Evolutionary conservation across 2,797 vertebrate species (phyloP), one percentile per base, ranked within the genome.

Genomic region (Molossus alvarezi): DNA sequence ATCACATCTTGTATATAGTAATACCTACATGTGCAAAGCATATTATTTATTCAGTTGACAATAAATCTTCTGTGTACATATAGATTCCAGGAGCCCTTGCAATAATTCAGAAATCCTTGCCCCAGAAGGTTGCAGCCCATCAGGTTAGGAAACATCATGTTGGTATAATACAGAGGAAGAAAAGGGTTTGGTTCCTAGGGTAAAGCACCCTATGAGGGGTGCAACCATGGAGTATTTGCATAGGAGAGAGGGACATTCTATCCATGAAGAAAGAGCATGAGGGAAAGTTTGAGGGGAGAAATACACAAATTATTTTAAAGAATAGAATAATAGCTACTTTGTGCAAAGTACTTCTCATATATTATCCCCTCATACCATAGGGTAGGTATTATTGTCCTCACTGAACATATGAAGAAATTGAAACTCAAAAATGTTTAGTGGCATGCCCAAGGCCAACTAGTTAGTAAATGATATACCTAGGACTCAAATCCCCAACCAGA

Each of bases 181-280:
- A 88, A 95, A 17, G 27, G 48, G n/a, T 75, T 95, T 91, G 91
- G 88, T 80, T 89, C 53, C 51, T 72, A 72, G n/a, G 17, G 29
- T 80, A 55, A 92, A 86, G 23, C 33, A 60, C 23, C 15, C 27
- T 71, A 67, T 41, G n/a, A 96, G 41, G 76, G 91, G 3, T 53
- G 45, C 27, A 92, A 37, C 37, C n/a, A 64, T 33, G 20, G 33
- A 55, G 45, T 75, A 88, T 83, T 14, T 85, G 55, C 67, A 12
- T 82, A 57, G 23, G 48, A 94, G 29, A 62, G 45, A 79, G 55
- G 69, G 5, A 5, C 12, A 11, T 48, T 94, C 72, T 94, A 6
- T 80, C 17, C 18, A 75, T 5, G 53, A 62, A 89, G 41, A 94
- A 73, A 64, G 55, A 84, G 8, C 20, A 41, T 6, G 7, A 65